Base-by-base conservation (phyloP, 2,797 vertebrate species). In the Alectoris magna region DNA sequence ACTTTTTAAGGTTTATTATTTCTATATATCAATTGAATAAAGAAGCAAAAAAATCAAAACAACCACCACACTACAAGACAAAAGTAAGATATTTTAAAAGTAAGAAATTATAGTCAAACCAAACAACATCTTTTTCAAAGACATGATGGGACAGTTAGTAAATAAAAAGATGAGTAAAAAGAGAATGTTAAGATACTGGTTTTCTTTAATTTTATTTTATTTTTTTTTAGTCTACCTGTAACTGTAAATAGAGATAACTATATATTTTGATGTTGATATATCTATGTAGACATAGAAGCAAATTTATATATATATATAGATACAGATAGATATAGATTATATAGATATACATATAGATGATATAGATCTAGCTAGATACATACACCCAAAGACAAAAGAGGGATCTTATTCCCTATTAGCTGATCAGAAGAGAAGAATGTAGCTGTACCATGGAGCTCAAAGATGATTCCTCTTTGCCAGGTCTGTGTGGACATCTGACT, bases 1-100 rank as follows among this genome's bases (percentile, higher is more conserved):
- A 1, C 2, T 69, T 77, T 66, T 73, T 13, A 58, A 64, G 9
- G 3, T 27, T 4, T 4, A 21, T 14, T 0, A 0, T 26, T 46
- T 44, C 18, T 29, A 16, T 3, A 39, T 29, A 38, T 22, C 14
- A 43, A 27, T 29, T 16, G 29, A 56, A 31, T 18, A 56, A 49
- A 17, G 24, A 51, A 53, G 29, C 26, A 53, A 16, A 53, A 29
- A 53, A 27, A 51, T 26, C 16, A 9, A 16, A 53, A 9, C 27
- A 29, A 29, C 26, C 49, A 51, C 49, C 49, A 27, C 49, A 14
- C 18, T 3, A 4, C 1, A 53, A 44, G 13, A 63, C 15, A 12
- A 46, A 21, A n/a, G 1, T 43, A 36, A 58, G 51, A 83, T 68
- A 2, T 6, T 76, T 81, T 48, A 19, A 71, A 19, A 71, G 76